Conservation (phyloP, 2,797 vertebrate species). For the Hyperoplus lanceolatus region DNA sequence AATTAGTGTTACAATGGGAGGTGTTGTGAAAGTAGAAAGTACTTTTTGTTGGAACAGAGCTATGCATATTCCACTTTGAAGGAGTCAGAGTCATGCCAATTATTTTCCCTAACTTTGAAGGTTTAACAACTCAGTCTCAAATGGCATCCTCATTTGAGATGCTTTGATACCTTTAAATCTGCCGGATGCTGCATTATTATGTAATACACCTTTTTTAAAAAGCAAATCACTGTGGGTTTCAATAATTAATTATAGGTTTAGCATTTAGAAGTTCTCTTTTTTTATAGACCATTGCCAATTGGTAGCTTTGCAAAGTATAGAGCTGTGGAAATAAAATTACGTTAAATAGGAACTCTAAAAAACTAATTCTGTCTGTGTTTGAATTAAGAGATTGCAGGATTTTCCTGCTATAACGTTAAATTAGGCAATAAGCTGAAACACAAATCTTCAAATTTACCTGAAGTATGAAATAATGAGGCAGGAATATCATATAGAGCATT, state of each 20-base stretch:
- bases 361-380: conserved; percentile 1
- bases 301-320: not conserved
- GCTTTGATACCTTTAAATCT: conserved; percentile 16
- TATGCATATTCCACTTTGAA: conserved; percentile 23
- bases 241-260: not conserved
- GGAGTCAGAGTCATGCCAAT: not conserved
- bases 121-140: conserved; percentile 1
- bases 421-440: conserved; percentile 16
- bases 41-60: conserved; percentile 23
- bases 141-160: conserved; percentile 24
- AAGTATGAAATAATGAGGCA: conserved; percentile 24
- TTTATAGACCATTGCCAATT: not conserved
- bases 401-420: conserved; percentile 9
- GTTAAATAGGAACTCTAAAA: conserved; percentile 11
- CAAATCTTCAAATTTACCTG: conserved; percentile 30
- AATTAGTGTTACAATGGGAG: conserved; percentile 22
- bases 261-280: not conserved
- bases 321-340: not conserved
- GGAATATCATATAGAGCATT: conserved; percentile 29
- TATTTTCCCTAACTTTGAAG: conserved; percentile 10
- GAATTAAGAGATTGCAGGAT: not conserved
- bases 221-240: not conserved
- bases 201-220: conserved; percentile 13
- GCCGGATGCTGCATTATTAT: conserved; percentile 11
- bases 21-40: conserved; percentile 10